Conservation (phyloP, 53 echinoderm and acorn worm genomes). For the Stichopus horrens region DNA sequence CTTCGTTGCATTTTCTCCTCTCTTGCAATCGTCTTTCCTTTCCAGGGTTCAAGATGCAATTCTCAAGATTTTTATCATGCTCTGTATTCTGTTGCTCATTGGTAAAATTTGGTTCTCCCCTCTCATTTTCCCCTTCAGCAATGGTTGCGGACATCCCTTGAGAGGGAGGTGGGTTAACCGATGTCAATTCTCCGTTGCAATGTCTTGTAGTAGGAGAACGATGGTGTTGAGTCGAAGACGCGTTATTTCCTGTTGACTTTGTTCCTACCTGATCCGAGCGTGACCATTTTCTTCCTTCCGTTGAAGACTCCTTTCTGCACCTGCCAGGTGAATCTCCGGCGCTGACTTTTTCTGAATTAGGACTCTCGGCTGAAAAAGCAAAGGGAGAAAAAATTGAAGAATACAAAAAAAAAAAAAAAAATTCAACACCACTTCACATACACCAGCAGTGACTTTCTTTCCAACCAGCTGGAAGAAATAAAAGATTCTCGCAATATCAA, state of each 20-base stretch:
- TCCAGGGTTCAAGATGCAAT: neutral
- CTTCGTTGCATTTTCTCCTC: neutral
- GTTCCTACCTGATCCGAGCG: neutral
- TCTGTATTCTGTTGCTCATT: neutral
- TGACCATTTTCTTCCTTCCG: neutral
- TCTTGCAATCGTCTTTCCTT: neutral
- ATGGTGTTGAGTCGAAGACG: neutral
- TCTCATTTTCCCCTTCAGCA: neutral
- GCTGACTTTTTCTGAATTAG: neutral
- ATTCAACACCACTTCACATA: too few species aligned
- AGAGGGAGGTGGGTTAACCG: neutral
- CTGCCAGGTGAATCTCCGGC: neutral
- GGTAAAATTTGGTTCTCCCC: neutral
- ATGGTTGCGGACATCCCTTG: neutral
- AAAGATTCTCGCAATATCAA: too few species aligned
- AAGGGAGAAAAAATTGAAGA: neutral
- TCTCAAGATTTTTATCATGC: neutral
- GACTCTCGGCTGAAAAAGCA: constrained; percentile 14
- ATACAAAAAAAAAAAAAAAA: too few species aligned
- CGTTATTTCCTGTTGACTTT: neutral
- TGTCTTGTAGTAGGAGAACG: neutral
- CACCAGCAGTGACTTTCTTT: too few species aligned
- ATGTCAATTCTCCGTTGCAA: neutral
- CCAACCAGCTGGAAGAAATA: too few species aligned
- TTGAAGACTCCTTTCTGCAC: neutral